Evolutionary conservation across 2,113 vertebrate species (phyloP), one percentile per base, ranked within the genome.

Genomic region (Tetrax tetrax): DNA sequence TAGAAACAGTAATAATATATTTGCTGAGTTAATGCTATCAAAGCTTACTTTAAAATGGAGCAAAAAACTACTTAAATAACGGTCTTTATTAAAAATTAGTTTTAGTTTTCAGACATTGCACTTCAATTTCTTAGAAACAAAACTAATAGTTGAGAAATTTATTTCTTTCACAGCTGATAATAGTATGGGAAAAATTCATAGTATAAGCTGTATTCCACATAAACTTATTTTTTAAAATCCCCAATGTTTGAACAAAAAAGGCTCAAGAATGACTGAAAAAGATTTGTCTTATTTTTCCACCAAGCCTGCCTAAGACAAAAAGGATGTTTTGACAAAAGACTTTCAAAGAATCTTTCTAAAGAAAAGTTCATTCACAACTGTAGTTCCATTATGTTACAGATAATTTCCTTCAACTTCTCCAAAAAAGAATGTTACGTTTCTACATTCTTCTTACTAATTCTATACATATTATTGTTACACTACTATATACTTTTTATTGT

Each of bases 1-100:
- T 90, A 92, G 92, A 96, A 95, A 93, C 77, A 95, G 66, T 47
- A 28, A 76, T 83, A 94, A 81, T 79, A 87, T 24, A 41, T 61
- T 85, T 23, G 10, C 43, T 53, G 25, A 80, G 59, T 74, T 93
- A 93, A 97, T 87, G 23, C 88, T 89, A 82, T 74, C 72, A 90
- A 90, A 81, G 68, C 68, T 83, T 77, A 69, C 45, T 80, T 83
- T 66, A 90, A 83, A 38, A 85, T 63, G 21, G 89, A 85, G 70
- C 31, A 47, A 79, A 92, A 61, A 14, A 74, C 29, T 74, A 78
- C 28, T 61, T 83, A 35, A 90, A 84, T 31, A 83, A 75, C 5
- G 1, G 33, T 47, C 29, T 48, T 75, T 4, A 59, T 14, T 78
- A 81, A 63, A 69, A 82, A 51, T 3, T 18, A 75, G 33, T 23